Conservation (phyloP, 2,797 vertebrate species). For the Typhlichthys eigenmanni region DNA sequence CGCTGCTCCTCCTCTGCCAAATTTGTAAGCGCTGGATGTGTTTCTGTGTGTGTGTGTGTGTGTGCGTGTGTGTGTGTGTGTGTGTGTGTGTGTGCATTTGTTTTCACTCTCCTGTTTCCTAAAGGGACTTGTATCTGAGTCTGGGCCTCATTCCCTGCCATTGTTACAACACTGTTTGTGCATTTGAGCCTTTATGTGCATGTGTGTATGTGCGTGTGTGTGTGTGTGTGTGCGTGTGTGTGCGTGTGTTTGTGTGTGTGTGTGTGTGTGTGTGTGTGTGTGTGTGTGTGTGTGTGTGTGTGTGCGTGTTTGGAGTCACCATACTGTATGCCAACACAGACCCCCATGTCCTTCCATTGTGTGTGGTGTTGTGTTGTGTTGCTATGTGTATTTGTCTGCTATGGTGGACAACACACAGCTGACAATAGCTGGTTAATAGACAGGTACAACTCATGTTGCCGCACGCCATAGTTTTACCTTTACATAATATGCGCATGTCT, state of each 20-base stretch:
- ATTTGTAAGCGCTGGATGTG: no score
- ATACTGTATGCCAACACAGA: conserved; percentile 49
- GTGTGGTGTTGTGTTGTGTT: conserved; percentile 58
- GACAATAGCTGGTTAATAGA: conserved; percentile 66
- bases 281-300: conserved; percentile 32
- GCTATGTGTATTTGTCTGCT: conserved; percentile 67
- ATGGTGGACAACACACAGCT: conserved; percentile 62
- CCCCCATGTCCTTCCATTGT: conserved; percentile 65
- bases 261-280: neutral
- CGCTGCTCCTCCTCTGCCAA: conserved; percentile 8
- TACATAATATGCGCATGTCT: no score
- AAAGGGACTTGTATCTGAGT: conserved; percentile 19
- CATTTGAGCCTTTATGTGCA: no score
- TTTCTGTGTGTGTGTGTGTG: neutral
- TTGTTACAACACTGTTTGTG: conserved; percentile 50
- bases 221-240: conserved; percentile 35
- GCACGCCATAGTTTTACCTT: neutral
- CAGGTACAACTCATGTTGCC: conserved; percentile 23
- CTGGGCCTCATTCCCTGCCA: conserved; percentile 56
- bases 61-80: conserved; percentile 1
- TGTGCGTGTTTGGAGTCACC: neutral
- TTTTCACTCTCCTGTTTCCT: no score
- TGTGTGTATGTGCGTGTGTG: neutral
- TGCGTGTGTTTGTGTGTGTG: neutral
- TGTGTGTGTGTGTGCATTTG: neutral